A percentile compares a stretch with the other conserved stretches of the same genome.
Conservation (phyloP, 2,888 invertebrate genomes). For the Silvanus unidentatus region DNA sequence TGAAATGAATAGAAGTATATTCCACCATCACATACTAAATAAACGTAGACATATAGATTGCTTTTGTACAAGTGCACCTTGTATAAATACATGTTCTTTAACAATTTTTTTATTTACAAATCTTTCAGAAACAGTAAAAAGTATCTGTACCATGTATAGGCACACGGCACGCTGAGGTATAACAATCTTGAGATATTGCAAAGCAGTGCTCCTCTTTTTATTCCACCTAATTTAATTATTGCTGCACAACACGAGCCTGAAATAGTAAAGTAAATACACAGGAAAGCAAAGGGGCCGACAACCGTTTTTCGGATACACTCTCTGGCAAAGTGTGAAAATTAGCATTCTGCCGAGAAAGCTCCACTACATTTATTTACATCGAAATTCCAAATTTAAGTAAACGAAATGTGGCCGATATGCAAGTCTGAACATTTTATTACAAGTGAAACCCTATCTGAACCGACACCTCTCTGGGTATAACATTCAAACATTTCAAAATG, state of each 20-base stretch:
- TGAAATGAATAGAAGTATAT: too few relatives aligned
- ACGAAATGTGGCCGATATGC: constrained; percentile 37
- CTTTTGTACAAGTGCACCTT: too few relatives aligned
- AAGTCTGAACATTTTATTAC: constrained; percentile 39
- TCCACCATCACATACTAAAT: too few relatives aligned
- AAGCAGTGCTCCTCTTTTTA: too few relatives aligned
- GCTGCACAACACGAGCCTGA: constrained; percentile 1
- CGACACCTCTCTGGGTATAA: constrained; percentile 36
- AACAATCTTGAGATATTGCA: too few relatives aligned
- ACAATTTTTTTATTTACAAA: too few relatives aligned
- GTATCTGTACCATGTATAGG: too few relatives aligned
- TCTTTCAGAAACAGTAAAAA: too few relatives aligned
- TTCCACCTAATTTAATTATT: constrained; percentile 2
- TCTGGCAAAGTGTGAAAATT: constrained; percentile 22
- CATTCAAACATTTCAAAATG: constrained; percentile 31
- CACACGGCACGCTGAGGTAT: too few relatives aligned
- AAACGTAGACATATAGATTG: too few relatives aligned
- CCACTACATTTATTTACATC: constrained; percentile 39
- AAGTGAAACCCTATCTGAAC: constrained; percentile 37
- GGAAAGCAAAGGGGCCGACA: not conserved
- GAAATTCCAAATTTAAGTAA: constrained; percentile 41
- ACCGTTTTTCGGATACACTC: too few relatives aligned
- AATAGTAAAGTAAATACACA: constrained; percentile 1
- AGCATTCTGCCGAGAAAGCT: constrained; percentile 31
- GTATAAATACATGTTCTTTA: too few relatives aligned